Base-by-base conservation (phyloP, 2,888 invertebrate genomes). In the Lypha dubia region DNA sequence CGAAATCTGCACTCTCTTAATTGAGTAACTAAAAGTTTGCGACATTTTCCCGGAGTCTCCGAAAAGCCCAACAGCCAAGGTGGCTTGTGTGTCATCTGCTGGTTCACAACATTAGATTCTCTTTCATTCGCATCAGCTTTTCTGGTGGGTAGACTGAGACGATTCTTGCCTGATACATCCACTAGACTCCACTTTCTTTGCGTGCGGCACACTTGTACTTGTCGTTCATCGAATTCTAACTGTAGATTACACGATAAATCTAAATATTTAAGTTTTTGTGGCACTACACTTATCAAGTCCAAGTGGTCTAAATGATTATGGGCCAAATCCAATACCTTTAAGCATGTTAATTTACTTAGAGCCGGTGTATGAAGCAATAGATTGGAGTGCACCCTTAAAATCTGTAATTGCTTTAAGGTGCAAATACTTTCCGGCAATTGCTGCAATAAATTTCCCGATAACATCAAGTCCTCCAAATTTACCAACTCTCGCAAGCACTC, bases 1-100 rank as follows among this genome's bases (percentile, higher is more conserved):
- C 96, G 96, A 91, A 96, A 96, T 1, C 95, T 94, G 15, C 96
- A 95, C 82, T 96, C 93, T 73, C 97, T 94, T 65, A 97, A 94
- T 92, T 97, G 97, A 0, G 95, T 94, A 76, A 97, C 95, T 89
- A 95, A 95, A n/a, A 97, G 91, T 88, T 95, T 95, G 86, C 96
- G 94, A 73, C 94, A 94, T 86, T 94, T 94, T 41, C 97, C 97
- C 0, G 97, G 95, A 13, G 97, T 96, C 93, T 97, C 97, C 0
- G 97, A 96, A 91, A 97, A 97, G 0, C 97, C 97, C 38, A 96
- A 94, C 60, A 94, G 94, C 97, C 97, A 97, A 4, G 96, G 95
- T 3, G 94, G 93, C 79, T 95, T 95, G 11, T 93, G 93, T 81
- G 94, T 95, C n/a, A n/a, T n/a, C 3, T 94, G 93, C 8, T 93